phyloP scores from a whole-genome alignment of 2,113 vertebrate species.

The Maylandia zebra region DNA sequence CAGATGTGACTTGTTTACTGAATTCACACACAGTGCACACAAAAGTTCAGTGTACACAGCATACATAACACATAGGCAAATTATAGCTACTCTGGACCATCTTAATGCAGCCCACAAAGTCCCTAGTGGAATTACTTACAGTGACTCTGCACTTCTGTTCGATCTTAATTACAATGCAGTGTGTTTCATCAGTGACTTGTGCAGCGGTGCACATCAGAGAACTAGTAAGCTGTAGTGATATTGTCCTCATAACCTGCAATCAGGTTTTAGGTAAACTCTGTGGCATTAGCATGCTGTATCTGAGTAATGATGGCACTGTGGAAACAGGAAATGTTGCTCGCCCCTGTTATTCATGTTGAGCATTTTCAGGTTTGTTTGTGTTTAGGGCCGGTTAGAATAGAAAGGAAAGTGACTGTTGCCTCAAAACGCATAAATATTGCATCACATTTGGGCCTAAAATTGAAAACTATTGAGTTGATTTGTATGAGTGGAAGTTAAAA shows the following conservation, averaged over 20 bases:
- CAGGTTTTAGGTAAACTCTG: not conserved
- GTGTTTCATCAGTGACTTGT: not conserved
- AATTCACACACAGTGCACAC: not conserved
- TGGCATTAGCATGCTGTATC: not conserved
- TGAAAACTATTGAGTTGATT: not conserved
- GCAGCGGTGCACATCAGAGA: not conserved
- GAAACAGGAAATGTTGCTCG: not conserved
- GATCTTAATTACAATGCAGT: not conserved
- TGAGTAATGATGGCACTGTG: not conserved
- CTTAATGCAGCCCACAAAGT: not conserved
- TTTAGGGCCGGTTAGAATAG: not conserved
- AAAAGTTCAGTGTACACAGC: not conserved
- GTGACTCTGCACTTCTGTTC: not conserved
- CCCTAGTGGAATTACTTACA: not conserved
- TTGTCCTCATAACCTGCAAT: not conserved
- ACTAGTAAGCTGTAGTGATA: not conserved
- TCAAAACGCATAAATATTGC: not conserved
- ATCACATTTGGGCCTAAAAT: not conserved
- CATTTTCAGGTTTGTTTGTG: not conserved
- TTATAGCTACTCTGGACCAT: not conserved
- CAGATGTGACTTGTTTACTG: not conserved
- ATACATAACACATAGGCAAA: not conserved
- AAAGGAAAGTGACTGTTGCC: not conserved
- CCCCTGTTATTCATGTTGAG: not conserved
- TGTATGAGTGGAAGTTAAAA: not conserved